Base-by-base conservation (phyloP, 2,113 vertebrate species). In the Sander lucioperca region DNA sequence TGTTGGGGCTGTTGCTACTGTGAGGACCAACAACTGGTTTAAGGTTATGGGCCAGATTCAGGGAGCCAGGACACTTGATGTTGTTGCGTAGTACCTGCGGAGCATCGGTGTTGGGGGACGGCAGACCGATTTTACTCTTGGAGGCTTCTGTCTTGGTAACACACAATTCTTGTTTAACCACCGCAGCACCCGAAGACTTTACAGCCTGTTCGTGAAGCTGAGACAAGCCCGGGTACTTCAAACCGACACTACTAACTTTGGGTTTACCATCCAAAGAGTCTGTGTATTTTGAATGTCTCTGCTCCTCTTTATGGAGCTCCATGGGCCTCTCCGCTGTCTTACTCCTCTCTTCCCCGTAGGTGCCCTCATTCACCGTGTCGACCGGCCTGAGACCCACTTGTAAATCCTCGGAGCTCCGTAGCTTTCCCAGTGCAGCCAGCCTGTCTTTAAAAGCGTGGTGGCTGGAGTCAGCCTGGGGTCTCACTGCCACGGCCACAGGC, bases 401-500 rank as follows among this genome's bases (percentile, higher is more conserved):
- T 27, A 93, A 51, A 50, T 96, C 95, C 78, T 97, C 96, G 0
- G 96, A 65, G 86, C 96, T 93, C 85, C 95, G 95, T 33, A 96
- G 91, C 80, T 97, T 97, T 0, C 97, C 96, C 74, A 97, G 93
- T 2, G 95, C 96, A 0, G 93, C 96, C 76, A 97, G 87, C 4
- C 97, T 91, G 86, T 97, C 97, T 88, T 97, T 96, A 74, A 98
- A 96, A 2, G 97, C 92, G 5, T 94, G 96, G 62, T 96, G 95
- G 64, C 96, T 94, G 23, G 95, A 94, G 27, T 97, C 97, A 0
- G 91, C 93, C 45, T 90, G 95, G 43, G 95, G 56, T 65, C 96
- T 96, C 2, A 82, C 91, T 0, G 92, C 63, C 1, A 58, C 83
- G 0, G 59, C 27, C 0, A 54, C 71, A 0, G 93, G 91, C 77